These are phyloP conservation scores for Herminia tarsipennalis DNA, from an alignment of 2,888 invertebrate genomes.

Conservation along the genomic window DNA sequence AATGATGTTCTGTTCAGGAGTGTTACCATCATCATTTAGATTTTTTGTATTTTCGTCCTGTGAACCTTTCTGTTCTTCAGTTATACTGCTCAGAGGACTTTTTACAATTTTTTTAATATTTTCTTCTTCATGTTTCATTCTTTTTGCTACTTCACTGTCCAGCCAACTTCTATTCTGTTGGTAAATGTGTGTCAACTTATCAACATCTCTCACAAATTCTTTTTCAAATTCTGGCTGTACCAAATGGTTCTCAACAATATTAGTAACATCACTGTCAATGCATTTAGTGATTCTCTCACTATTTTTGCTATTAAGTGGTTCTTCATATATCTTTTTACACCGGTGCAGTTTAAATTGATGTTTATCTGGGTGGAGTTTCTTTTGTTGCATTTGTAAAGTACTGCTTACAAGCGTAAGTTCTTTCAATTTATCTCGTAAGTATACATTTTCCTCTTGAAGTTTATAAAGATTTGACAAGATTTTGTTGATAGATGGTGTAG, in stretches of 20 bases:
- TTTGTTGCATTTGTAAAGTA: conserved; percentile 56
- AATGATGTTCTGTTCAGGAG: conserved; percentile 17
- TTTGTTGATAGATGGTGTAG: conserved; percentile 75
- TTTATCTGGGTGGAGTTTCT: conserved; percentile 52
- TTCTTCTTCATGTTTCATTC: conserved; percentile 58
- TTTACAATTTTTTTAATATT: conserved; percentile 48
- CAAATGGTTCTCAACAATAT: conserved; percentile 44
- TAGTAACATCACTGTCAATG: conserved; percentile 54
- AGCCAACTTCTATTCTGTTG: conserved; percentile 75
- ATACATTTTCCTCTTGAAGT: conserved; percentile 80
- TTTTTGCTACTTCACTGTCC: conserved; percentile 67
- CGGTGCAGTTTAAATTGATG: conserved; percentile 59
- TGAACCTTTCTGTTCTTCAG: conserved; percentile 41
- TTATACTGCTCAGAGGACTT: conserved; percentile 47
- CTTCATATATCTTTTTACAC: conserved; percentile 77
- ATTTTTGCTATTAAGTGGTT: conserved; percentile 66
- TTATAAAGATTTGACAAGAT: conserved; percentile 79
- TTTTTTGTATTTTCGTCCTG: conserved; percentile 42
- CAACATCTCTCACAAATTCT: conserved; percentile 65
- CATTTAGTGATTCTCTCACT: conserved; percentile 66
- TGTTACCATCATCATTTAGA: conserved; percentile 11
- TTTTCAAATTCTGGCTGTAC: conserved; percentile 61
- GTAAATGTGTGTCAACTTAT: conserved; percentile 68
- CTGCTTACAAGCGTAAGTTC: conserved; percentile 64
- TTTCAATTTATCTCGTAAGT: conserved; percentile 71